A percentile compares a stretch with the other conserved stretches of the same genome.
phyloP scores from a whole-genome alignment of 2,113 vertebrate genomes.

The Strix uralensis region DNA sequence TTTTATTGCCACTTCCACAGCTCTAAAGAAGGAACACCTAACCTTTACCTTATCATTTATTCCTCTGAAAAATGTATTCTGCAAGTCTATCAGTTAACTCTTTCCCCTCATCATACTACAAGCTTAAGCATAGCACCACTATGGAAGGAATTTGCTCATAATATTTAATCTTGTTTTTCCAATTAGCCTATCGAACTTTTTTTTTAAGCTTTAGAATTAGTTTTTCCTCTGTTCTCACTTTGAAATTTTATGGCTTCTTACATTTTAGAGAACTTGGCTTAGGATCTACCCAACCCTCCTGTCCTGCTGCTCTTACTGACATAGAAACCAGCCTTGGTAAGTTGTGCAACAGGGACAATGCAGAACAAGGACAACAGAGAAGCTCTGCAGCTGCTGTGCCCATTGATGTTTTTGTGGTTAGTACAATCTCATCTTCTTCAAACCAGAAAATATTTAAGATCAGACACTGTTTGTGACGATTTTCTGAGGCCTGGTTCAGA shows the following conservation, averaged over 20 bases:
- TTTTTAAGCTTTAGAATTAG: not conserved
- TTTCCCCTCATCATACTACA: not conserved
- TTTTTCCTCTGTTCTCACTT: not conserved
- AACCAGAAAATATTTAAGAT: not conserved
- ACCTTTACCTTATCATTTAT: constrained; percentile 38
- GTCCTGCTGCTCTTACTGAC: not conserved
- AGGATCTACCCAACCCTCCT: not conserved
- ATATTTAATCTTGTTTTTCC: not conserved
- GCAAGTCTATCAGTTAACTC: not conserved
- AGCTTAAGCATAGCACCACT: not conserved
- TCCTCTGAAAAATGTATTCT: constrained; percentile 21
- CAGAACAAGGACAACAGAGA: not conserved
- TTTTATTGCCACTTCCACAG: constrained; percentile 20
- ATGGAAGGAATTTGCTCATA: not conserved
- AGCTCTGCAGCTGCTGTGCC: not conserved
- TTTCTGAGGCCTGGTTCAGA: not conserved
- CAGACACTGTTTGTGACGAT: not conserved
- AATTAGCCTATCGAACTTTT: not conserved
- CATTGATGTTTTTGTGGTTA: not conserved
- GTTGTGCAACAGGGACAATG: not conserved
- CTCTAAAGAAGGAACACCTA: constrained; percentile 19
- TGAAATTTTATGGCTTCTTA: not conserved
- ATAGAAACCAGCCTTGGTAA: not conserved
- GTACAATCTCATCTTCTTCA: not conserved
- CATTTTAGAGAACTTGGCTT: not conserved